Conservation (phyloP, 2,113 vertebrate species). For the Crotophaga sulcirostris region DNA sequence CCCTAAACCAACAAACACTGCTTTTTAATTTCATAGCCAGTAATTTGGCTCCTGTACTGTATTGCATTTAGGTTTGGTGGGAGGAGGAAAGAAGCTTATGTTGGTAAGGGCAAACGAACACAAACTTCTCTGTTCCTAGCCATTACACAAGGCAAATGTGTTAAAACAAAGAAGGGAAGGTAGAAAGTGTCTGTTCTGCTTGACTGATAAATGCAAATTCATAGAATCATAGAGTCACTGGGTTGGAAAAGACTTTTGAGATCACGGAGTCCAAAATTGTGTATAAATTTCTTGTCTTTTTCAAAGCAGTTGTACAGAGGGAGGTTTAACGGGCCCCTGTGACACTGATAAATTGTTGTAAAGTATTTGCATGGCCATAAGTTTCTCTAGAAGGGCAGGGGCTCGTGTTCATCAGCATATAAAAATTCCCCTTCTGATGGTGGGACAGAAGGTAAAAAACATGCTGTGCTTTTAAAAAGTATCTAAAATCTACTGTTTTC, state of each 20-base stretch:
- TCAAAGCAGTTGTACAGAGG: not conserved
- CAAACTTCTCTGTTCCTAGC: not conserved
- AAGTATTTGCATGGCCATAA: not conserved
- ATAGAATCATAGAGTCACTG: too few relatives aligned
- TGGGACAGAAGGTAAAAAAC: not conserved
- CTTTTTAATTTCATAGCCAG: not conserved
- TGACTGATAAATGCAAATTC: not conserved
- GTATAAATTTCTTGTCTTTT: not conserved
- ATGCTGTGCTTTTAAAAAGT: not conserved
- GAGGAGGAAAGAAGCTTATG: not conserved
- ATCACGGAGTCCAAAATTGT: too few relatives aligned
- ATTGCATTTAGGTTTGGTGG: not conserved
- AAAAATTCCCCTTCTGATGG: not conserved
- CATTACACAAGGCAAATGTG: accelerated
- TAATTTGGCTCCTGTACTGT: not conserved
- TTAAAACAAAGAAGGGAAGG: not conserved
- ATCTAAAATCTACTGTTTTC: not conserved
- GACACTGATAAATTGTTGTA: not conserved
- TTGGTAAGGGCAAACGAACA: not conserved
- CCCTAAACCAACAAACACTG: not conserved
- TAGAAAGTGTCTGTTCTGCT: not conserved
- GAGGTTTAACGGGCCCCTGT: not conserved
- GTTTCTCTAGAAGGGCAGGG: not conserved
- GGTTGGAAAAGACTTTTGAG: too few relatives aligned
- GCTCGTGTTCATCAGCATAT: not conserved